phyloP scores from a whole-genome alignment of 2,888 invertebrate genomes.

The Hydropsyche betteni region DNA sequence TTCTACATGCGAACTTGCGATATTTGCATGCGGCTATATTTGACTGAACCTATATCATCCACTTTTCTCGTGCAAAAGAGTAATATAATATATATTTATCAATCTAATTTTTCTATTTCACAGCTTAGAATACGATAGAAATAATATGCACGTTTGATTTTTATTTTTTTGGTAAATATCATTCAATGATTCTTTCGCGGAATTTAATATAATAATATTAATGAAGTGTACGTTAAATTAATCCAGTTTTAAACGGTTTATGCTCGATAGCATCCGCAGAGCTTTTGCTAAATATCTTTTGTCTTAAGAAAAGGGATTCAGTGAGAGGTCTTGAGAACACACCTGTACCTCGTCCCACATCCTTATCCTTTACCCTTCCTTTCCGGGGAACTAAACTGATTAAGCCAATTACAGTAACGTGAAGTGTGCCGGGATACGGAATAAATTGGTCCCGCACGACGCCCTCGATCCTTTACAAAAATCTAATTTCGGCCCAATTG shows the following conservation, averaged over 20 bases:
- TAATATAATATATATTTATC: no score
- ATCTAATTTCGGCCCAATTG: constrained; percentile 13
- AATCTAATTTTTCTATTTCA: no score
- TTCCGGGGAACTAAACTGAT: constrained; percentile 40
- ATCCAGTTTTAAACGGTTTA: no score
- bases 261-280: background rate
- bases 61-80: no score
- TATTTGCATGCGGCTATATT: no score
- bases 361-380: constrained; percentile 39
- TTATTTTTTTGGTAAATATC: no score
- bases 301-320: constrained; percentile 26
- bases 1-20: background rate
- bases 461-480: constrained; percentile 7
- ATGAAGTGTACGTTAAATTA: no score
- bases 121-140: no score
- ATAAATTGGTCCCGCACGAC: constrained; percentile 14
- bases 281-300: constrained; percentile 15
- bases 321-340: constrained; percentile 33
- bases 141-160: no score
- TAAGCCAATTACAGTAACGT: constrained; percentile 38
- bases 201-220: no score
- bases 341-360: constrained; percentile 44
- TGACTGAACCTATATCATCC: no score
- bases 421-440: constrained; percentile 30
- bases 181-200: no score